Evolutionary conservation across 1,140 invertebrate species (phyloP), one percentile per base, ranked within the genome.

Genomic region (Drosophila chauvacae): DNA sequence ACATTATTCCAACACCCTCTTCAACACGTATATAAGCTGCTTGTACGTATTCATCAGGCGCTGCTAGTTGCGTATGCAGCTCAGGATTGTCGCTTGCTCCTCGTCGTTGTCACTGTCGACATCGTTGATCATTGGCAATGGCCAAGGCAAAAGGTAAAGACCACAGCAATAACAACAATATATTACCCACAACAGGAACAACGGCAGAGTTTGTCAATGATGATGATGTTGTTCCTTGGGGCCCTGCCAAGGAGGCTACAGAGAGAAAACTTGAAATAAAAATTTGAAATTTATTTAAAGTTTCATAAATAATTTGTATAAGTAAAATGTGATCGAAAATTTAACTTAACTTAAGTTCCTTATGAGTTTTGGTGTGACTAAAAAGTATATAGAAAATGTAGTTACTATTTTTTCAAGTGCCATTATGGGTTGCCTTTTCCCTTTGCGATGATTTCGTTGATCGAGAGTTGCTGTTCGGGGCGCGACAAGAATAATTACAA

Each of bases 401-500:
- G 4, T 0, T 28, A 30, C 1, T 16, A 44, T 70, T 70, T 66
- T 18, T 18, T 53, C 44, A 45, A 68, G 48, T 70, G 62, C 28
- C 60, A 20, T 28, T 58, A 47, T 26, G 57, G 64, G n/a, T 42
- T 35, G 62, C 59, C 51, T 77, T 45, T 70, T 65, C 47, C 53
- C 53, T 63, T 30, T 66, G 76, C 51, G 72, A 66, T 74, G 81
- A 64, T 87, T 83, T 68, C 55, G 83, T 71, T 77, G 83, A 87
- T 87, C 83, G 81, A 65, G 69, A 60, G 53, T 56, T 72, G 72
- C 61, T 80, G 85, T 88, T 88, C 77, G 77, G 78, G 85, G 85
- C 85, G 85, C 85, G 85, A 91, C 90, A 91, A 91, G 90, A 91
- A 90, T 91, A 91, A 91, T 91, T 91, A 91, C 90, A 82, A 91